phyloP scores from a whole-genome alignment of 2,113 vertebrate genomes.

The Psephotus haematonotus region DNA sequence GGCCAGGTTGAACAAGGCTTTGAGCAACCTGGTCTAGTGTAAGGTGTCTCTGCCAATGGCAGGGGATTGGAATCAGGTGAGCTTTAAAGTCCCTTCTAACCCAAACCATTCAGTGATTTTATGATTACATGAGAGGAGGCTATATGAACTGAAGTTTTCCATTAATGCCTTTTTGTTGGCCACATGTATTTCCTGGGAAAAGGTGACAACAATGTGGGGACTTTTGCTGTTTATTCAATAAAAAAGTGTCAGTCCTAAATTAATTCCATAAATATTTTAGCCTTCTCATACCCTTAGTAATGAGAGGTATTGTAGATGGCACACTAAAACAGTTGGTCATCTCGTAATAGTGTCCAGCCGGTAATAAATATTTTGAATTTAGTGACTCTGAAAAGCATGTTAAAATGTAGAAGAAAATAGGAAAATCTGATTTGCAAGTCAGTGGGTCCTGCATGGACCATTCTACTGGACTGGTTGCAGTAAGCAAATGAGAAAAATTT shows the following conservation, averaged over 20 bases:
- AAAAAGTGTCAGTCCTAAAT: not conserved
- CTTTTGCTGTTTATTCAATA: not conserved
- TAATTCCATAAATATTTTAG: not conserved
- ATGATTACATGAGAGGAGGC: not conserved
- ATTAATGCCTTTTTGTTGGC: not conserved
- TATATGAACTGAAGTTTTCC: not conserved
- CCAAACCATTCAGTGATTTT: not conserved
- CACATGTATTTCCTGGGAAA: not conserved
- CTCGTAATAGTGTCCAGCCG: not conserved
- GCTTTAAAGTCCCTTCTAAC: not conserved
- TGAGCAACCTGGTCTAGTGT: not conserved
- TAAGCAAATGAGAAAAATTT: not conserved
- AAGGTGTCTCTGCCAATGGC: not conserved
- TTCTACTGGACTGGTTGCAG: not conserved
- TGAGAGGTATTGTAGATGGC: not conserved
- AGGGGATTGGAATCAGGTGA: not conserved
- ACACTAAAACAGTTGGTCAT: not conserved
- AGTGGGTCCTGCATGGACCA: not conserved
- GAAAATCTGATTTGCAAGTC: not conserved
- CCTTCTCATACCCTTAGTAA: not conserved
- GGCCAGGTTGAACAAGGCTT: not conserved
- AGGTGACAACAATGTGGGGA: not conserved
- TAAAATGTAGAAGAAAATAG: not conserved
- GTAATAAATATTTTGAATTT: not conserved
- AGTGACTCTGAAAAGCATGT: not conserved